phyloP scores from a whole-genome alignment of 1,140 invertebrate genomes.

The Polypedilum pembai region DNA sequence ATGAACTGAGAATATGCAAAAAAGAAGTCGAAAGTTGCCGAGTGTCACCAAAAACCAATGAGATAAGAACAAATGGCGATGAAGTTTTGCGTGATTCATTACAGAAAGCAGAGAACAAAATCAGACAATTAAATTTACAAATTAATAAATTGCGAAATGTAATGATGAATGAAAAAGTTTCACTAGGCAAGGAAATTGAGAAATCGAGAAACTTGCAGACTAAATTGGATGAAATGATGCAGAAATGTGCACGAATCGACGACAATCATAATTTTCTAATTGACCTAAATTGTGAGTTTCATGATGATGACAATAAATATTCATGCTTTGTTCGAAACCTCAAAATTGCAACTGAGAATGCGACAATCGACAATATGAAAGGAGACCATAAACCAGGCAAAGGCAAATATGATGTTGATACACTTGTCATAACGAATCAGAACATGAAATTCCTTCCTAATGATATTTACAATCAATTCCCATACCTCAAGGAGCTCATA shows the following conservation, averaged over 20 bases:
- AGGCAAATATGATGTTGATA: background rate
- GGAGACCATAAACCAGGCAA: background rate
- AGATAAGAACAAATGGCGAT: background rate
- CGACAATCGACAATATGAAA: background rate
- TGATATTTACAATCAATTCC: background rate
- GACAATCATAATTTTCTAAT: background rate
- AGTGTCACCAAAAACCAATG: background rate
- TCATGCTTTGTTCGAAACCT: background rate
- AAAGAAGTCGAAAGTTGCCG: background rate
- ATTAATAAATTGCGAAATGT: background rate
- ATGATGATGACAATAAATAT: background rate
- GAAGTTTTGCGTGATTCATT: background rate
- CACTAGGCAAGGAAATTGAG: background rate
- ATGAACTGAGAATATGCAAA: background rate
- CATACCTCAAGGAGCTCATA: background rate
- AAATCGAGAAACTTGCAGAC: background rate
- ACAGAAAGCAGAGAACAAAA: background rate
- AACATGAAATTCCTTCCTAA: background rate
- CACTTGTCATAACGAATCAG: background rate
- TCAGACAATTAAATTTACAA: slow-evolving; percentile 8
- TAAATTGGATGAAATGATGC: background rate
- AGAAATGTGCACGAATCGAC: background rate
- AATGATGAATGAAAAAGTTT: background rate
- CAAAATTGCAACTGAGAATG: background rate
- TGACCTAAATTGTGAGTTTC: background rate